These are phyloP conservation scores for Eumaeus atala DNA, from an alignment of 1,140 invertebrate species.

Conservation along the genomic window DNA sequence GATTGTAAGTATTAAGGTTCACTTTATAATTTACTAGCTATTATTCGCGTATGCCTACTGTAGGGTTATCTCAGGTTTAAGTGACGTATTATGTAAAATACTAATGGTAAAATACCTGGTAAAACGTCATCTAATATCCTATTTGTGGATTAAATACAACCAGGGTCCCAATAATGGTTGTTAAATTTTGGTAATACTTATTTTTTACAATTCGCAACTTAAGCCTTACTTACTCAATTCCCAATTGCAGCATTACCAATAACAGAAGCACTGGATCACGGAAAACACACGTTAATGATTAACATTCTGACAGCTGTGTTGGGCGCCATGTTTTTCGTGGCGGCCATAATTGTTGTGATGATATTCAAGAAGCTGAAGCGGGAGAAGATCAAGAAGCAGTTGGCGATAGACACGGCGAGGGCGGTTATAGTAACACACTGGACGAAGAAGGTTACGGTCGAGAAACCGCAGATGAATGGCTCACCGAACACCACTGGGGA, in stretches of 20 bases:
- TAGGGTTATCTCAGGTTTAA: too few relatives aligned
- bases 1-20: conserved; percentile 82
- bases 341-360: conserved; percentile 76
- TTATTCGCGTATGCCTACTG: too few relatives aligned
- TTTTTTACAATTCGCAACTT: conserved; percentile 11
- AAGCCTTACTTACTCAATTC: not conserved
- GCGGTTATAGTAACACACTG: conserved; percentile 87
- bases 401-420: conserved; percentile 84
- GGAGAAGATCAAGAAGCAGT: conserved; percentile 84
- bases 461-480: conserved; percentile 80
- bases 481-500: conserved; percentile 74
- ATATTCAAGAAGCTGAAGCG: conserved; percentile 75
- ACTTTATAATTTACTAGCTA: too few relatives aligned
- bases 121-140: too few relatives aligned
- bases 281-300: conserved; percentile 74
- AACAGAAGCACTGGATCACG: conserved; percentile 54
- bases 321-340: conserved; percentile 77
- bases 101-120: too few relatives aligned
- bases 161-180: too few relatives aligned
- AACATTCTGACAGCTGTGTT: conserved; percentile 77
- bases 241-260: conserved; percentile 55
- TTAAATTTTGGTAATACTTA: too few relatives aligned
- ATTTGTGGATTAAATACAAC: too few relatives aligned
- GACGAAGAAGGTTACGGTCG: conserved; percentile 92
- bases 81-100: too few relatives aligned